phyloP scores from a whole-genome alignment of 2,113 vertebrate species.

The Larimichthys crocea region DNA sequence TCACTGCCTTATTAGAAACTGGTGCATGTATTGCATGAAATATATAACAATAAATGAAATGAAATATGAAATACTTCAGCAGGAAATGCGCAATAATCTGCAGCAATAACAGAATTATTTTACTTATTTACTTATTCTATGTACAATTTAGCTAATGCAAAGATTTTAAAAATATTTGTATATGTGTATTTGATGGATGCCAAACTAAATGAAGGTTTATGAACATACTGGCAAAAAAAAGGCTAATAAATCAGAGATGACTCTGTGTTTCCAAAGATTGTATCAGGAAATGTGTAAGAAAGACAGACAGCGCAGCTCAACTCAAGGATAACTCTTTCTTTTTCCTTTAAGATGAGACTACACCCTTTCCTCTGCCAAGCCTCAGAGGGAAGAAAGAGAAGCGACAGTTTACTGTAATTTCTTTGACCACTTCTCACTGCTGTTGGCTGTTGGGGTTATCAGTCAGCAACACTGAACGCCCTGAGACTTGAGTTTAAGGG shows the following conservation, averaged over 20 bases:
- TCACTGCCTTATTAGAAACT: not conserved
- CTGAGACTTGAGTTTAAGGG: not conserved
- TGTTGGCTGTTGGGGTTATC: not conserved
- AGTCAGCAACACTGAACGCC: not conserved
- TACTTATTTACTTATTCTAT: too few species aligned
- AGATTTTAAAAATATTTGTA: not conserved
- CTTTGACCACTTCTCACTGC: not conserved
- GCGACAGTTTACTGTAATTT: not conserved
- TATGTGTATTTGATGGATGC: not conserved
- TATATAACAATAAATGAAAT: not conserved
- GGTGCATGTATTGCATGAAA: not conserved
- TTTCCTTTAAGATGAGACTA: not conserved
- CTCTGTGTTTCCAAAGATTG: not conserved
- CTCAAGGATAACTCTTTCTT: conserved; percentile 40
- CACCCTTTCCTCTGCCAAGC: conserved; percentile 53
- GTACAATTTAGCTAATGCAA: too few species aligned
- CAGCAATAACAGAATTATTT: too few species aligned
- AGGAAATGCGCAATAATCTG: too few species aligned
- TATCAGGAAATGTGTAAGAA: conserved; percentile 25
- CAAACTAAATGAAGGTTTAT: not conserved
- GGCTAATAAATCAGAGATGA: conserved; percentile 18
- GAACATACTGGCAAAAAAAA: not conserved
- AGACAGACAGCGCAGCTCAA: not conserved
- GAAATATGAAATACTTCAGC: not conserved
- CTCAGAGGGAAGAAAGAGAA: not conserved